phyloP scores from a whole-genome alignment of 2,888 invertebrate species.

The Aspidiotus destructor region DNA sequence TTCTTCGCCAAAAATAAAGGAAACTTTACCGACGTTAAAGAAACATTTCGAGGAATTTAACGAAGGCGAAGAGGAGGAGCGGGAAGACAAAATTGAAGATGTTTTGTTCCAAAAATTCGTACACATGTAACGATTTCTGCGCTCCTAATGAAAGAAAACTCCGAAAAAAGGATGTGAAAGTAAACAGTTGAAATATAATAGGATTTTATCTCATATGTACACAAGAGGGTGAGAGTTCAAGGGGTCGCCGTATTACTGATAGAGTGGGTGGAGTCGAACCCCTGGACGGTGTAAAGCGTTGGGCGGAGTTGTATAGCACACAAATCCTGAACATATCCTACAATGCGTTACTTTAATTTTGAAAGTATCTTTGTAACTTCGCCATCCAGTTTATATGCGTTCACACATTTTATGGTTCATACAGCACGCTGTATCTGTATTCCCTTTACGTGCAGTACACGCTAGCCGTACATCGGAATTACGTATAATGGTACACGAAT shows the following conservation, averaged over 20 bases:
- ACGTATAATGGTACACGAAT: too few species aligned
- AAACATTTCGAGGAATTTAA: conserved; percentile 26
- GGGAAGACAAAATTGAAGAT: conserved; percentile 17
- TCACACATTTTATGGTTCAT: too few species aligned
- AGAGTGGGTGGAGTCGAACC: conserved; percentile 32
- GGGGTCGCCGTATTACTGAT: conserved; percentile 24
- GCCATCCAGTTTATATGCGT: conserved; percentile 1
- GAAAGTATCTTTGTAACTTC: conserved; percentile 23
- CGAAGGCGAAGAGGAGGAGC: not conserved
- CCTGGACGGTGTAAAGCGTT: conserved; percentile 30
- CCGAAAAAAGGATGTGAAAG: conserved; percentile 21
- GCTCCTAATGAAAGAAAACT: conserved; percentile 22
- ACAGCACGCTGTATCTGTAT: too few species aligned
- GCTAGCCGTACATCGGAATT: too few species aligned
- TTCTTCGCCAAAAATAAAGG: conserved; percentile 31
- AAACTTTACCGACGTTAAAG: conserved; percentile 24
- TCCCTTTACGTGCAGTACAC: too few species aligned
- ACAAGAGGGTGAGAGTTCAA: conserved; percentile 20
- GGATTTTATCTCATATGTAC: conserved; percentile 22
- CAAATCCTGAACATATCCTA: conserved; percentile 33
- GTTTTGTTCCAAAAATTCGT: conserved; percentile 27
- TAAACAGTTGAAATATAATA: conserved; percentile 33
- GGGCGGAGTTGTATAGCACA: conserved; percentile 33
- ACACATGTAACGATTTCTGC: not conserved
- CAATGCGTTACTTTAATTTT: conserved; percentile 29